These are phyloP conservation scores for Syndactyla subalaris DNA, from an alignment of 2,797 vertebrate species.

Conservation along the genomic window DNA sequence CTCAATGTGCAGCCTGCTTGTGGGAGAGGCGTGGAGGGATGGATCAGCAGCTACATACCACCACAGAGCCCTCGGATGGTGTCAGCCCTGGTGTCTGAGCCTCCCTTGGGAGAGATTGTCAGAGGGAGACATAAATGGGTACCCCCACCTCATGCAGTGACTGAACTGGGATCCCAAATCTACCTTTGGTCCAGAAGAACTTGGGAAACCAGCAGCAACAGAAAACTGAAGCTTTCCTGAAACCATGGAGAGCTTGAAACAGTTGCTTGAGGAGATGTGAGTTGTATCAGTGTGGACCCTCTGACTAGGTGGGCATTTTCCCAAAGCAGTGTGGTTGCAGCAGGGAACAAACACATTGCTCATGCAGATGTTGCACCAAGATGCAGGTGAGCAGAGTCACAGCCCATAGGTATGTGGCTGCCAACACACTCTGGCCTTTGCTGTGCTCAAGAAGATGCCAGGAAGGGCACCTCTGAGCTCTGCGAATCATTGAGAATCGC, in stretches of 20 bases:
- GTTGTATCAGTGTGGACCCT: not conserved
- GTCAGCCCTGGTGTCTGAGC: not conserved
- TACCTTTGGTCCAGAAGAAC: not conserved
- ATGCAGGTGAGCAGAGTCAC: not conserved
- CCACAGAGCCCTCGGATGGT: not conserved
- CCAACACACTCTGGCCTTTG: not conserved
- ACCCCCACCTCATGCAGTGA: not conserved
- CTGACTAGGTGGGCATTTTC: not conserved
- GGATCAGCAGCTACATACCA: not conserved
- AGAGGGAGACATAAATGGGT: not conserved
- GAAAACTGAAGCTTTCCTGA: not conserved
- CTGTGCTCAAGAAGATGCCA: not conserved
- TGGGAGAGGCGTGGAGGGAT: fast-evolving
- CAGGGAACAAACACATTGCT: not conserved
- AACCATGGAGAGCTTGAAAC: not conserved
- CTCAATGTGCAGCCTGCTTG: not conserved
- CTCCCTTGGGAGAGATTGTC: not conserved
- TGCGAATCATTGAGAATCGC: not conserved
- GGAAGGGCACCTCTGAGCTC: not conserved
- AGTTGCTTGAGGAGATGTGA: not conserved
- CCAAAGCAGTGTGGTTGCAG: not conserved
- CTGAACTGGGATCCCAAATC: fast-evolving
- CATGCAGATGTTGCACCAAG: not conserved
- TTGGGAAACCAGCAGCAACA: not conserved
- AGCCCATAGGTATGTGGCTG: not conserved